Evolutionary conservation across 2,113 vertebrate species (phyloP), one percentile per base, ranked within the genome.

Genomic region (Toxostoma redivivum): DNA sequence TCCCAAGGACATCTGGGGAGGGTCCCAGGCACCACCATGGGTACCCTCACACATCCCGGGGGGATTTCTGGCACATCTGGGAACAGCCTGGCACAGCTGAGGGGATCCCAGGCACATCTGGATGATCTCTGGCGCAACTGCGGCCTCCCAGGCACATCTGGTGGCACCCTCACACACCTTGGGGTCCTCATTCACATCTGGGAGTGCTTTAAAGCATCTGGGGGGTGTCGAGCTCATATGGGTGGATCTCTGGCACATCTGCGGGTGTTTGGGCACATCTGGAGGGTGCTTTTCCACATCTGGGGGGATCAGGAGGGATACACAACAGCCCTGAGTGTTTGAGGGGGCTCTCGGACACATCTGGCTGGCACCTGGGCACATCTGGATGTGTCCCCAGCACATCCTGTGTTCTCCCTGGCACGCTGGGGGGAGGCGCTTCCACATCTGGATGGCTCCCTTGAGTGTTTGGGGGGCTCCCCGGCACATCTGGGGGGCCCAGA

Each of bases 221-320:
- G 38, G 19, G 31, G 15, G 3, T 9, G 56, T 53, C 56, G 56
- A 25, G 37, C 28, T n/a, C 33, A 0, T 3, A 4, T 0, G 10
- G 50, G 22, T 37, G 61, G 37, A 6, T 5, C 38, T 12, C 31
- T 1, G 35, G 30, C 40, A 66, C 53, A 44, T 42, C 65, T 28
- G 65, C 57, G 37, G 12, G 4, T 7, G 31, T 15, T 5, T 2
- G 10, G 51, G 11, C 33, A 53, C 62, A 69, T 12, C 56, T 53
- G 50, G 42, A 31, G 15, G 44, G 15, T 2, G 31, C 22, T 16
- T 7, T 5, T 15, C 4, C 48, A 25, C 66, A 65, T 53, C 74
- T 45, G 66, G 35, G 53, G 9, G 38, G 21, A 9, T 38, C 38
- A 38, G 50, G n/a, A 33, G 40, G 42, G 40, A n/a, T 24, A 10